Conservation (phyloP, 92 coral and sea anemone species). For the Montipora capitata region DNA sequence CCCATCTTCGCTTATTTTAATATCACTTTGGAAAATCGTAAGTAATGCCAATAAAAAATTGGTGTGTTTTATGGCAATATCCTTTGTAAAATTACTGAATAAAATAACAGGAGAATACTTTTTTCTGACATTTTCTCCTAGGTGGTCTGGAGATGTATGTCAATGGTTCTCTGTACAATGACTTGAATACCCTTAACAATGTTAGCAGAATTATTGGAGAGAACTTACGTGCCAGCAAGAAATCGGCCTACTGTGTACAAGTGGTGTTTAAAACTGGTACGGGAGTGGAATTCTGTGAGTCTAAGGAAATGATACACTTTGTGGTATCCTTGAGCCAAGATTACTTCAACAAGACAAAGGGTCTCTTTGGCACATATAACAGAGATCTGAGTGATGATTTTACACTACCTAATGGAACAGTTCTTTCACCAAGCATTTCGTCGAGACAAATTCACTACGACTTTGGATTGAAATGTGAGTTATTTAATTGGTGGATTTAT, state of each 20-base stretch:
- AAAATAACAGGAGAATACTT: not conserved
- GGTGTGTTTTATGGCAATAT: not conserved
- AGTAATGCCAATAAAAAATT: too few species aligned
- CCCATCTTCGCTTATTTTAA: too few species aligned
- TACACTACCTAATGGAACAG: slow-evolving; percentile 81
- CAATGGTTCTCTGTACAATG: slow-evolving; percentile 35
- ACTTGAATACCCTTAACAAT: slow-evolving; percentile 32
- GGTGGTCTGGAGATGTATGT: slow-evolving; percentile 57
- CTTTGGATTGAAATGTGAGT: slow-evolving; percentile 86
- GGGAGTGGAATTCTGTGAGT: slow-evolving; percentile 67
- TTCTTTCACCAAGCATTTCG: slow-evolving; percentile 53
- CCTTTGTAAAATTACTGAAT: too few species aligned
- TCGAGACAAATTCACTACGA: slow-evolving; percentile 73
- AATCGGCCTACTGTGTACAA: slow-evolving; percentile 7
- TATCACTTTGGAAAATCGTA: too few species aligned
- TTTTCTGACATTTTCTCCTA: not conserved
- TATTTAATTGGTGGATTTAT: not conserved
- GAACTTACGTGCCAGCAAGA: slow-evolving; percentile 22
- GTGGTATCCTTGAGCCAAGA: slow-evolving; percentile 46
- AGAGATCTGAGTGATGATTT: slow-evolving; percentile 75
- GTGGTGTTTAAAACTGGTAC: slow-evolving; percentile 45
- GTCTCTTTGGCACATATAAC: slow-evolving; percentile 85
- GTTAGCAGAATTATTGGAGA: slow-evolving; percentile 44
- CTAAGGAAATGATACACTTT: slow-evolving; percentile 59
- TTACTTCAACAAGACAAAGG: slow-evolving; percentile 72